Evolutionary conservation across 2,797 vertebrate species (phyloP).

Genomic region (Antennarius maculatus): DNA sequence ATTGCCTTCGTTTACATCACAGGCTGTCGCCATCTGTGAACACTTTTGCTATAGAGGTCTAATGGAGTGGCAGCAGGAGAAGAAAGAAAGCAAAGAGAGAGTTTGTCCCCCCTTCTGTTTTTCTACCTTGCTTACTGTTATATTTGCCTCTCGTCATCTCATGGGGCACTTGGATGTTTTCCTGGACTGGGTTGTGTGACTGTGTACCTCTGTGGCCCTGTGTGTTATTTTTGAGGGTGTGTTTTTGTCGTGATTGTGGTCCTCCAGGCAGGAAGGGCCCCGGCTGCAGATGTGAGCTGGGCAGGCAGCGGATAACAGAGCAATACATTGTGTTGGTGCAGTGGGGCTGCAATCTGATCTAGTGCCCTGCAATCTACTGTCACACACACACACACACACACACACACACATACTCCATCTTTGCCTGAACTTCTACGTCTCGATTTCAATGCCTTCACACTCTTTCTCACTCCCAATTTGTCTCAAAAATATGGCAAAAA

Average conservation of each 20-base stretch:
- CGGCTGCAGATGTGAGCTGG: constrained; percentile 64
- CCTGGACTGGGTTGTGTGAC: constrained; percentile 12
- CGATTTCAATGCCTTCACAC: neutral
- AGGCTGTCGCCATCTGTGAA: constrained; percentile 60
- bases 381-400: constrained; percentile 34
- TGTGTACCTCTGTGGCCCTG: constrained; percentile 38
- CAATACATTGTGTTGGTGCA: constrained; percentile 72
- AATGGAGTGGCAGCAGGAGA: constrained; percentile 13
- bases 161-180: constrained; percentile 4
- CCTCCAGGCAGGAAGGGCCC: constrained; percentile 74
- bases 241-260: constrained; percentile 70
- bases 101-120: constrained; percentile 49
- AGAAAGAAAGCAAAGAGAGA: constrained; percentile 38
- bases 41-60: constrained; percentile 25
- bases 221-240: constrained; percentile 72
- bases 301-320: constrained; percentile 70
- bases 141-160: constrained; percentile 44
- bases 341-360: constrained; percentile 75
- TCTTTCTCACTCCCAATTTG: constrained; percentile 35
- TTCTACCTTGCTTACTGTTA: constrained; percentile 55
- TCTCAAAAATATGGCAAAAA: neutral
- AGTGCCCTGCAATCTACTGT: constrained; percentile 70
- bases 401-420: constrained; percentile 13
- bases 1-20: constrained; percentile 48
- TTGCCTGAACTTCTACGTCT: constrained; percentile 31